Evolutionary conservation across 1,140 invertebrate species (phyloP), one percentile per base, ranked within the genome.

Genomic region (Copidosoma floridanum): DNA sequence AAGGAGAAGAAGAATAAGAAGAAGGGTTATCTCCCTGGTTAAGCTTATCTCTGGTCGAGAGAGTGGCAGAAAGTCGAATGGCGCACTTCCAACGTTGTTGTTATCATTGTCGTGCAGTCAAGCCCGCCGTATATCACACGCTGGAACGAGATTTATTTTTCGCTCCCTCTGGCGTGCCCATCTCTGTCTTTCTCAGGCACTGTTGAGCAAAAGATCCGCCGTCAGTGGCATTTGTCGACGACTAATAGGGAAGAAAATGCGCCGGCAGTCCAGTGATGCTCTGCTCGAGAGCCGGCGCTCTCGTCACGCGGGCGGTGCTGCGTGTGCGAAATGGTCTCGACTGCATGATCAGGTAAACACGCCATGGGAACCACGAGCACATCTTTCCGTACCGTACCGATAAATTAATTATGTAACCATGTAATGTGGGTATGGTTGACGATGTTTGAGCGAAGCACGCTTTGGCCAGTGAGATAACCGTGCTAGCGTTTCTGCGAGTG

Each of bases 291-390:
- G 51, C 16, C 24, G 24, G 38, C 21, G 46, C 26, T 26, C 40
- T 62, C 16, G 12, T 52, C 46, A 23, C 53, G 43, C 50, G 46
- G n/a, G 59, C 63, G 24, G 65, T 56, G 38, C 55, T 67, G 44
- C 64, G 67, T 23, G 64, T 57, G 24, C 65, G 67, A 50, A 68
- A 63, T 29, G 41, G 63, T 12, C 24, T 64, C 38, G 46, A 44
- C 60, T 50, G 48, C 50, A 52, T 61, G 55, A 60, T 53, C 65
- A 75, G 73, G 73, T 75, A 72, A 44, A 10, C 18, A n/a, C n/a
- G 40, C 40, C 16, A 2, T 3, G 1, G 40, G 8, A 43, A 46
- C 43, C 26, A 12, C 3, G 16, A 11, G 21, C 21, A 43, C 6
- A 43, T 20, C 8, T 10, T 21, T n/a, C n/a, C n/a, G n/a, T n/a